Conservation (phyloP, 2,888 invertebrate genomes). For the Charanyca ferruginea region DNA sequence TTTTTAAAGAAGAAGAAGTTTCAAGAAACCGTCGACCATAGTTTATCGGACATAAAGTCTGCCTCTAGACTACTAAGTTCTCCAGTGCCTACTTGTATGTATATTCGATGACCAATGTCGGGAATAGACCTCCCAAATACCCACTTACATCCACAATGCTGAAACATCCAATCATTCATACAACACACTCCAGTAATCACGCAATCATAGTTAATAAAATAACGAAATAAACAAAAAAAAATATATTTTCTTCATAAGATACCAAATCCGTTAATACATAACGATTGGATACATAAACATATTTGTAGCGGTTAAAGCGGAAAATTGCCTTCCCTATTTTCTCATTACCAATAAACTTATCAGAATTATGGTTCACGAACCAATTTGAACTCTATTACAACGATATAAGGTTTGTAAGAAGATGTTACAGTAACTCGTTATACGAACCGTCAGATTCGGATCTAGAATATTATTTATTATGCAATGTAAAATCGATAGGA, state of each 20-base stretch:
- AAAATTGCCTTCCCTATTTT: conserved; percentile 58
- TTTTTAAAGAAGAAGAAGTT: too few relatives aligned
- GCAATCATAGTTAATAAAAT: conserved; percentile 36
- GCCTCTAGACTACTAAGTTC: too few relatives aligned
- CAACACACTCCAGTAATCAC: conserved; percentile 13
- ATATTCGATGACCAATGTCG: background rate
- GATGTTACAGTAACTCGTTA: conserved; percentile 13
- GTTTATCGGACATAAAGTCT: too few relatives aligned
- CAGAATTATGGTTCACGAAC: conserved; percentile 8
- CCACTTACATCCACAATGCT: conserved; percentile 2
- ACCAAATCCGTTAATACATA: conserved; percentile 48
- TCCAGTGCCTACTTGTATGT: too few relatives aligned
- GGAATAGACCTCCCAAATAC: conserved; percentile 12
- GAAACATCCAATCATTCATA: conserved; percentile 16
- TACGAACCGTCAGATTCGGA: conserved; percentile 31
- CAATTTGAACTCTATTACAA: conserved; percentile 26
- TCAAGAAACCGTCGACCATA: too few relatives aligned
- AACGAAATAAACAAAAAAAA: conserved; percentile 28
- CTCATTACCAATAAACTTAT: conserved; percentile 45
- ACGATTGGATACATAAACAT: conserved; percentile 51
- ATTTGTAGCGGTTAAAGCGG: conserved; percentile 55
- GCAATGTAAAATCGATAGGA: conserved; percentile 36
- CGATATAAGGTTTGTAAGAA: background rate
- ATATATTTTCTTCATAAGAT: conserved; percentile 35
- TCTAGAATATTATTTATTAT: conserved; percentile 46